Base-by-base conservation (phyloP, 2,888 invertebrate species). In the Drosophila lutescens region DNA sequence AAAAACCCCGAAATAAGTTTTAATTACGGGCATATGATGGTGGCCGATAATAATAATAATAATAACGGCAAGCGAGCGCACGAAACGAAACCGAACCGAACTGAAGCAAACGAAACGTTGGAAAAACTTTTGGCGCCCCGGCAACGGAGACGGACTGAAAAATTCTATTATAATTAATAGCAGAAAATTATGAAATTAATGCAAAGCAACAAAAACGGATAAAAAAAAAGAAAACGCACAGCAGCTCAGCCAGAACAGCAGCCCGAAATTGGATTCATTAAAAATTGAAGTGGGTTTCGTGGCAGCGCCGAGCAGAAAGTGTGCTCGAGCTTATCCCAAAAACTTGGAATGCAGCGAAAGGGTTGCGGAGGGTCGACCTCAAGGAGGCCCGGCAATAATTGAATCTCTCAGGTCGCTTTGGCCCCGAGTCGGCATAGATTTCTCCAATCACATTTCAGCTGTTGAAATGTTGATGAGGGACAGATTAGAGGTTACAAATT, bases 1-100 rank as follows among this genome's bases (percentile, higher is more conserved):
- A 71, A 47, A 71, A 87, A 79, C 88, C 86, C 74, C 81, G 72
- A 85, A 85, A 85, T 88, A 86, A 88, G 81, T 88, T 85, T 85
- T 85, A 85, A 85, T 85, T 85, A 85, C 89, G 87, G 83, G 85
- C 85, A 85, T 88, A 85, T 85, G 85, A 85, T 87, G 89, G 85
- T 86, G 89, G 80, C 88, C 85, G 87, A 84, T 84, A 84, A 84
- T 86, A 76, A 59, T 58, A 65, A 65, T 65, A 66, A 66, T 66
- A 66, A 67, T 74, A 74, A 74, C 50, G 67, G 49, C 67, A 67
- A 53, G 34, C 26, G 60, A 38, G 55, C 43, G 20, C 54, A 55
- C 67, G 62, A 47, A 66, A 65, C 32, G 23, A 62, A 62, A 61
- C 60, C 30, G 20, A 62, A 62, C 62, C 41, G 13, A 61, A 49